Percentiles rank a stretch among this genome's conserved stretches.
phyloP scores from a whole-genome alignment of 2,888 invertebrate genomes.

The Scaptomyza tumidula region DNA sequence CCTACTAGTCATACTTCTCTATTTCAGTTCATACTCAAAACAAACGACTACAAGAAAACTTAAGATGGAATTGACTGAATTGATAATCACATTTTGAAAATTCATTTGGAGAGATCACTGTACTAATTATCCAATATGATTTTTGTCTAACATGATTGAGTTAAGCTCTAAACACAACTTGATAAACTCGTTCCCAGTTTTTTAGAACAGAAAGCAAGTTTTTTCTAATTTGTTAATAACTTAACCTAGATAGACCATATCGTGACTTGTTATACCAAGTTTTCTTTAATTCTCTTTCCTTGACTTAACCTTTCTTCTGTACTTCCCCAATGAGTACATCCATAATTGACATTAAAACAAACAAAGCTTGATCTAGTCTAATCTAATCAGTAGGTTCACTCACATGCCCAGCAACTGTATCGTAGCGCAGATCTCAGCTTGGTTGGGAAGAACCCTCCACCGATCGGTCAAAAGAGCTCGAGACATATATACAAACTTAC shows the following conservation, averaged over 20 bases:
- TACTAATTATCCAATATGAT: not conserved
- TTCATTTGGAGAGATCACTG: not conserved
- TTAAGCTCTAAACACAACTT: not conserved
- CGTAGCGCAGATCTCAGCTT: conserved; percentile 40
- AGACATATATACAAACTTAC: conserved; percentile 12
- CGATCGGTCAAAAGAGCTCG: conserved; percentile 23
- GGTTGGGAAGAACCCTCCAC: conserved; percentile 45
- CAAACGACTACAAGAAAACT: too few species aligned
- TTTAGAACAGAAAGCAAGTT: not conserved
- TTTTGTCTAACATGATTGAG: conserved; percentile 5
- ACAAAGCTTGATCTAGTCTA: not conserved
- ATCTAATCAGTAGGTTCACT: not conserved
- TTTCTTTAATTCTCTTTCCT: not conserved
- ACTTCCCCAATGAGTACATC: not conserved
- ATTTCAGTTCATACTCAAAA: too few species aligned
- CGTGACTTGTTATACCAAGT: not conserved
- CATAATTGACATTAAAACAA: not conserved
- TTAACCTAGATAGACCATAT: not conserved
- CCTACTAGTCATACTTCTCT: too few species aligned
- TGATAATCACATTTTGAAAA: not conserved
- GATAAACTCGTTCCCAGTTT: not conserved
- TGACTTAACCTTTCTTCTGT: not conserved
- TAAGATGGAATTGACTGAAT: too few species aligned
- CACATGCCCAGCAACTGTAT: conserved; percentile 11
- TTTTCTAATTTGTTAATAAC: too few species aligned